Base-by-base conservation (phyloP, 2,888 invertebrate species). In the Lacanobia wlatinum region DNA sequence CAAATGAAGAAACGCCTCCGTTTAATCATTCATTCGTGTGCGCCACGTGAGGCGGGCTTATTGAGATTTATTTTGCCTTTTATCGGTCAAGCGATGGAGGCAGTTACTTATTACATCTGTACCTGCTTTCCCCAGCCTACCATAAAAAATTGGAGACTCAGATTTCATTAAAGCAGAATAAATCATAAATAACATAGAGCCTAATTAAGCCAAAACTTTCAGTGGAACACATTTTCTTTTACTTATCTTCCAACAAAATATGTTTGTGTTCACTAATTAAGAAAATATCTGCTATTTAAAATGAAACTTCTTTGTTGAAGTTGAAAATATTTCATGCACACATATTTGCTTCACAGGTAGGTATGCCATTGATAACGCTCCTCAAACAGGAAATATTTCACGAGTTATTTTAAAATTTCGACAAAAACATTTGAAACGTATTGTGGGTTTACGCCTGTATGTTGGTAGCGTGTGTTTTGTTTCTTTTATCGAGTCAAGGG, bases 11-110 rank as follows among this genome's bases (percentile, higher is more conserved):
- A 91, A 92, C 91, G 91, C 91, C 91, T 90, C 87, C 91, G 92
- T 92, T 95, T 95, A 96, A 96, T 95, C 94, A 95, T 95, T 95
- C 95, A 95, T 94, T 93, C 90, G 87, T 88, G 88, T 83, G 87
- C 86, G 89, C 87, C 90, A 89, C 88, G 88, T 89, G 89, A 87
- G 89, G 86, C 83, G 80, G 84, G 87, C 88, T 93, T 89, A 95
- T 95, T 94, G 91, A 93, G 94, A 95, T 95, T 94, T 95, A 95
- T 95, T 87, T 88, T 83, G 83, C 86, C 88, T 90, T 91, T 91
- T 90, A 91, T 91, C 90, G 90, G 89, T 91, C 91, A 90, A 90
- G 86, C 85, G 73, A 62, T 83, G 65, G 78, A 84, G 65, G 59
- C 61, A 63, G 78, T 81, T 76, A 83, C 80, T 78, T 85, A 84